Conservation (phyloP, 2,113 vertebrate genomes). For the Scopus umbretta region DNA sequence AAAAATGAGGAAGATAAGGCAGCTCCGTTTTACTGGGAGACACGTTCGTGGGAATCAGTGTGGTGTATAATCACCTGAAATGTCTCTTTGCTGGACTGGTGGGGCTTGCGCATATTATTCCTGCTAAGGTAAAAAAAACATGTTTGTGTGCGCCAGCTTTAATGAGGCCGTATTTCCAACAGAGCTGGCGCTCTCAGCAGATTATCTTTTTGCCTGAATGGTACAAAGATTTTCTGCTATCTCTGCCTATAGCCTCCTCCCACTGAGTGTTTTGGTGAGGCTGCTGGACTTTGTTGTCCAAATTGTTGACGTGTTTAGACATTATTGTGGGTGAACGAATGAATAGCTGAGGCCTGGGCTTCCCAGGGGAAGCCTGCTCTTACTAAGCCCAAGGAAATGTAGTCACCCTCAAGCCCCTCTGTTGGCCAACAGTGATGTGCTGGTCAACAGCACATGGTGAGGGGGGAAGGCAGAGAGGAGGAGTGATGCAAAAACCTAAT, state of each 20-base stretch:
- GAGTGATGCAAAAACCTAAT: not conserved
- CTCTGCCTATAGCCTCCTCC: not conserved
- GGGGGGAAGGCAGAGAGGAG: not conserved
- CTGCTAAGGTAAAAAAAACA: not conserved
- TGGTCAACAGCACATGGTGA: not conserved
- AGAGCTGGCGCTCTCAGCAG: not conserved
- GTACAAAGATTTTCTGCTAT: not conserved
- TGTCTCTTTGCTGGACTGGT: not conserved
- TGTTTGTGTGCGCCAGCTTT: not conserved
- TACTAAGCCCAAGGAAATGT: not conserved
- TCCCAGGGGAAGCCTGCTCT: not conserved
- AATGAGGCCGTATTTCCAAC: not conserved
- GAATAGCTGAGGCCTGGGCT: not conserved
- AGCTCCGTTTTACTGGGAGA: not conserved
- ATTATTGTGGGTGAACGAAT: not conserved
- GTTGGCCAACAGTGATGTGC: not conserved
- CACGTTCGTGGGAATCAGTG: not conserved
- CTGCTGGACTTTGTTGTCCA: not conserved
- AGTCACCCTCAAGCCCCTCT: not conserved
- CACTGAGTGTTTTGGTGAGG: not conserved
- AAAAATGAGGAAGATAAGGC: not conserved
- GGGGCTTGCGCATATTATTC: not conserved
- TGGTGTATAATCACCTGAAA: not conserved
- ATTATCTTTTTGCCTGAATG: not conserved
- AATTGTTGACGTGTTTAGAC: not conserved